phyloP scores from a whole-genome alignment of 1,140 invertebrate species.

The Brachionus asplanchnoidis region DNA sequence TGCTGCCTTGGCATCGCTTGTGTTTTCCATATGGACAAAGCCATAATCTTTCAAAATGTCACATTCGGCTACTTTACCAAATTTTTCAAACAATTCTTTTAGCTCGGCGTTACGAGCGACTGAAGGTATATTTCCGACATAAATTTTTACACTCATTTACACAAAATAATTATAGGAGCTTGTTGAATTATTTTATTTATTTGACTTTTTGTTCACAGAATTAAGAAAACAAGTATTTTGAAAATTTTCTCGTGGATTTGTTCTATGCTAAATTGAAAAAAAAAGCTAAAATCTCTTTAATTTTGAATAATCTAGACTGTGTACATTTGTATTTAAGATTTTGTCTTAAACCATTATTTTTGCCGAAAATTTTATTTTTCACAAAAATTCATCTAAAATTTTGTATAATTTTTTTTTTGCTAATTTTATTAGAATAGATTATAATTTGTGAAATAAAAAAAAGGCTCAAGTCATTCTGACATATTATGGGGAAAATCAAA shows the following conservation, averaged over 20 bases:
- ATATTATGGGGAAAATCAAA: no score
- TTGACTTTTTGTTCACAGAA: neutral
- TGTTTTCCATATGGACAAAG: slow-evolving; percentile 93
- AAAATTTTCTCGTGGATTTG: neutral
- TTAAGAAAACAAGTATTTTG: neutral
- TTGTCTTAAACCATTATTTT: no score
- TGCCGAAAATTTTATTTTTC: neutral
- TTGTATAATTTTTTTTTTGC: no score
- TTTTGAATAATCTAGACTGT: neutral
- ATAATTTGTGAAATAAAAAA: no score
- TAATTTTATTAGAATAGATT: no score
- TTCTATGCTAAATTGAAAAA: neutral
- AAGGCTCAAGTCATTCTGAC: no score
- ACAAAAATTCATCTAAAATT: neutral
- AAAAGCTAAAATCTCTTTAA: neutral
- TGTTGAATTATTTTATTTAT: neutral
- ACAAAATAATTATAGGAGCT: neutral
- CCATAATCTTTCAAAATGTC: slow-evolving; percentile 94
- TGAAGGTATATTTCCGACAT: slow-evolving; percentile 87
- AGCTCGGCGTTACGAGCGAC: slow-evolving; percentile 77
- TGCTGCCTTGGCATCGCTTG: slow-evolving; percentile 79
- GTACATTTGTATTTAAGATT: neutral
- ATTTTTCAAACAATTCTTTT: slow-evolving; percentile 83
- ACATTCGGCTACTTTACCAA: slow-evolving; percentile 89
- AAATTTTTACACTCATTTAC: slow-evolving; percentile 66